A percentile compares a stretch with the other conserved stretches of the same genome.
These are phyloP conservation scores for Eurystomus glaucurus DNA, from an alignment of 2,797 vertebrate genomes.

Conservation along the genomic window DNA sequence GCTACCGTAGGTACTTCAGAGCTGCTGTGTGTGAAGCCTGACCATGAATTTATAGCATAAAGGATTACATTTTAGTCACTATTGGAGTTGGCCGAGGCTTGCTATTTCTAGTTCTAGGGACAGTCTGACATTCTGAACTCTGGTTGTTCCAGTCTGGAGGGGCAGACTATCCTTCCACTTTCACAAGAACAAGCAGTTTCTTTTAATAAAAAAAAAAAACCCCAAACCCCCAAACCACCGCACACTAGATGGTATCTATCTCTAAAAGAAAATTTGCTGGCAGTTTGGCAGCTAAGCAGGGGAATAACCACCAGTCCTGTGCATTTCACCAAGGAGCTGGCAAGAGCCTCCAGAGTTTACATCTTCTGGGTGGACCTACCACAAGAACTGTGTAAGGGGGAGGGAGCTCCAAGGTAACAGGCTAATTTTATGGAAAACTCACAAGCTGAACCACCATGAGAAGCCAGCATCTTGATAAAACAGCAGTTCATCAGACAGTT, in stretches of 20 bases:
- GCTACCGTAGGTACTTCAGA: background rate
- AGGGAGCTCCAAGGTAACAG: background rate
- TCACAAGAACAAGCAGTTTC: background rate
- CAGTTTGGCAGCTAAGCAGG: background rate
- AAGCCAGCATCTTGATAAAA: background rate
- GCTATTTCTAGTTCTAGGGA: background rate
- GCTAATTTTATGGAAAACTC: background rate
- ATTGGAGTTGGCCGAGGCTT: background rate
- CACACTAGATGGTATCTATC: background rate
- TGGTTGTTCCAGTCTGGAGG: background rate
- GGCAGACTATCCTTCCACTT: background rate
- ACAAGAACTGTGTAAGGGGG: background rate
- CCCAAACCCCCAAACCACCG: rapidly evolving
- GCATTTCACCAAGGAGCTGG: background rate
- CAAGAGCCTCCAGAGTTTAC: background rate
- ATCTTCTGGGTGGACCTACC: background rate
- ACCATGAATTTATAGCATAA: background rate
- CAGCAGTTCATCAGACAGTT: background rate
- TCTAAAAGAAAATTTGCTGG: background rate
- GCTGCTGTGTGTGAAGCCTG: background rate
- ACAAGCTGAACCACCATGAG: background rate
- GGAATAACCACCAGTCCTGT: background rate
- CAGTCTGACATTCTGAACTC: background rate
- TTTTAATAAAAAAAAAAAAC: background rate
- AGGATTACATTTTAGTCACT: background rate